phyloP scores from a whole-genome alignment of 2,888 invertebrate species.

The Limnephilus auricula region DNA sequence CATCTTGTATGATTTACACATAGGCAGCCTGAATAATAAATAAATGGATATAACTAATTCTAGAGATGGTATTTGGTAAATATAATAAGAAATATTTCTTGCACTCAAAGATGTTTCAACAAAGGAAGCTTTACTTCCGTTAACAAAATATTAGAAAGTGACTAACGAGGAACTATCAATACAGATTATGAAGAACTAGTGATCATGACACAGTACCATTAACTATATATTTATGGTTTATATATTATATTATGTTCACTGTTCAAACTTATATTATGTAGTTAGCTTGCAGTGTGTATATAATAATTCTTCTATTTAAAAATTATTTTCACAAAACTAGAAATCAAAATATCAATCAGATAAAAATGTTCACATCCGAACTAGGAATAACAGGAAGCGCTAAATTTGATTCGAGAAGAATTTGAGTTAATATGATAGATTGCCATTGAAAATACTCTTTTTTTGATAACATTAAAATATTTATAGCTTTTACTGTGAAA shows the following conservation, averaged over 20 bases:
- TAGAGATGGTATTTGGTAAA: constrained; percentile 4
- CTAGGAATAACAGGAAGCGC: constrained; percentile 33
- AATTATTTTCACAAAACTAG: constrained; percentile 18
- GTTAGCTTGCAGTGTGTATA: constrained; percentile 12
- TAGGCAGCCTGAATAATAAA: constrained; percentile 27
- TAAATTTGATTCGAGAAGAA: constrained; percentile 24
- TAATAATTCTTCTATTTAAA: constrained; percentile 13
- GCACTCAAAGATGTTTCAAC: not conserved
- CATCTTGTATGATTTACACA: constrained; percentile 30
- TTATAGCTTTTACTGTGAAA: constrained; percentile 66
- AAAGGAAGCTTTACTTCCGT: not conserved
- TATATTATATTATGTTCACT: constrained; percentile 5
- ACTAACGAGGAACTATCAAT: constrained; percentile 19
- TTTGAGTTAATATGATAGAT: constrained; percentile 29
- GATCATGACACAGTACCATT: constrained; percentile 17
- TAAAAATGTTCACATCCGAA: constrained; percentile 35
- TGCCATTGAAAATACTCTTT: constrained; percentile 37
- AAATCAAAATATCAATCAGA: constrained; percentile 15
- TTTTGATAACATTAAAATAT: constrained; percentile 59
- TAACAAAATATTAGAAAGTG: not conserved
- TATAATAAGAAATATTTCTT: constrained; percentile 11
- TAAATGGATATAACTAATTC: constrained; percentile 16
- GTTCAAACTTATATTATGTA: constrained; percentile 11
- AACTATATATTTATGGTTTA: not conserved
- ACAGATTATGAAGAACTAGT: constrained; percentile 19